Base-by-base conservation (phyloP, 2,113 vertebrate genomes). In the Sitta europaea region DNA sequence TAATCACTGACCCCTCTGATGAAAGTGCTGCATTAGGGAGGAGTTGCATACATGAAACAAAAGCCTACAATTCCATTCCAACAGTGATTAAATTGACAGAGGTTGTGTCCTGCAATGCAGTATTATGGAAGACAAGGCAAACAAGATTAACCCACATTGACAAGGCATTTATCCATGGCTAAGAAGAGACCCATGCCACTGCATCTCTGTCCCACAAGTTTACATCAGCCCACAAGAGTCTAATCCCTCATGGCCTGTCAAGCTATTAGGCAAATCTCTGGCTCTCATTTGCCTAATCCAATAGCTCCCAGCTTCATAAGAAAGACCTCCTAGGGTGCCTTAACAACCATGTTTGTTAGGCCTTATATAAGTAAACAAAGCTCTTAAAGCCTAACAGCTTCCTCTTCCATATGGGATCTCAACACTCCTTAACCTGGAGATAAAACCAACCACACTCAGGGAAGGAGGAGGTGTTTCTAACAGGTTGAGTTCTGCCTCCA, bases 341-440 rank as follows among this genome's bases (percentile, higher is more conserved):
- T 94, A 97, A 97, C 27, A 84, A 98, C 92, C 94, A 96, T 98
- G 97, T 98, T 98, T 97, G 98, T 97, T 98, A 97, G 86, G 78
- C 97, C 97, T 97, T 98, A 98, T 98, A 98, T 98, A 98, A 98
- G 97, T 98, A 98, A 99, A 99, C 98, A 98, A 95, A 94, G 90
- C 97, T 97, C 95, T 86, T 92, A 94, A 96, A 95, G 95, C 88
- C 70, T 25, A 95, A 94, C 55, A 77, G 80, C 91, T 97, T 96
- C 95, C 90, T 91, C 79, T 95, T 93, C 94, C 95, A 97, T 96
- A 61, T 93, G 86, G 79, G 50, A 95, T 87, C 88, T 71, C 90
- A 86, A 74, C 42, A 88, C 33, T 61, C 53, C 83, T 95, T 93
- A 94, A 92, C 59, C 48, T 81, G 68, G 50, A 94, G 76, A 73